These are phyloP conservation scores for Bellardia pandia DNA, from an alignment of 2,888 invertebrate species.

Conservation along the genomic window DNA sequence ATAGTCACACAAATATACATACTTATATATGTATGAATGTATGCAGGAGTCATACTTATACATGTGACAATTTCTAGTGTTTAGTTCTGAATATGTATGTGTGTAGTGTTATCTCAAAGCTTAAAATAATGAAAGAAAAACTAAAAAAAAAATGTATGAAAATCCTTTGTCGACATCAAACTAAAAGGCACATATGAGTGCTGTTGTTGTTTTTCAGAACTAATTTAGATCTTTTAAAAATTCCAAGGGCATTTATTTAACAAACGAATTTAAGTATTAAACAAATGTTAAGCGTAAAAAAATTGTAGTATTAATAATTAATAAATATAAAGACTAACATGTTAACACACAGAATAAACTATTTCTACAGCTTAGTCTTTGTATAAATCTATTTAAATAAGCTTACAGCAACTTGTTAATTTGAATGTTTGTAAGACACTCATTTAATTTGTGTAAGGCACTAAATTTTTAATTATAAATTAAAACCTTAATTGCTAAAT, in stretches of 20 bases:
- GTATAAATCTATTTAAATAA: too few species aligned
- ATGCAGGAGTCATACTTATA: background rate
- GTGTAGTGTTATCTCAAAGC: background rate
- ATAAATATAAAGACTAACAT: too few species aligned
- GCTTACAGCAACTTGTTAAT: too few species aligned
- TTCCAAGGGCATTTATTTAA: background rate
- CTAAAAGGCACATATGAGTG: background rate
- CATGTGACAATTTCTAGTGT: background rate
- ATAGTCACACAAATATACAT: background rate
- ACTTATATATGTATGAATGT: too few species aligned
- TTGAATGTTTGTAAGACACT: too few species aligned
- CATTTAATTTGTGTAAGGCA: too few species aligned
- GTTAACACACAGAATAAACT: too few species aligned
- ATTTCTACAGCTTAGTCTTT: too few species aligned
- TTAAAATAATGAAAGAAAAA: background rate
- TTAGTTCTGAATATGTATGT: background rate
- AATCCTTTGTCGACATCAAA: background rate
- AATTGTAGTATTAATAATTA: background rate
- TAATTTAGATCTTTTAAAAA: background rate
- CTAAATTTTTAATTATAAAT: too few species aligned
- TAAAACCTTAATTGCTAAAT: too few species aligned
- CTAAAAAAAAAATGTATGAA: background rate
- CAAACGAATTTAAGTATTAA: background rate
- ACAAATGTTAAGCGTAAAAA: background rate
- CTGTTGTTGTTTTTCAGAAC: background rate